phyloP scores from a whole-genome alignment of 2,797 vertebrate genomes.

The Etheostoma perlongum region DNA sequence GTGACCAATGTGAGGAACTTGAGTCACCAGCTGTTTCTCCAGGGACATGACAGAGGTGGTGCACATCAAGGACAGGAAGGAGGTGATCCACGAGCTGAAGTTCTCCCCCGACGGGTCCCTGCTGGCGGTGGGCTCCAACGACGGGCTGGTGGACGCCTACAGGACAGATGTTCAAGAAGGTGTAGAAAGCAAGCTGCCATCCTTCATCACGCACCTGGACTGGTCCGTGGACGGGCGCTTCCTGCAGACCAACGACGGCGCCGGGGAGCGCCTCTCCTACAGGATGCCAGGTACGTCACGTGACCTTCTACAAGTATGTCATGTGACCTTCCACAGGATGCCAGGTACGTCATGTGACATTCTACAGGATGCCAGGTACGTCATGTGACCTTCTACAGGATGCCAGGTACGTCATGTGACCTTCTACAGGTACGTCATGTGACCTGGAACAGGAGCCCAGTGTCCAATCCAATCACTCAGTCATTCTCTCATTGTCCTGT shows the following conservation, averaged over 20 bases:
- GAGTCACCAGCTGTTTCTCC: not conserved
- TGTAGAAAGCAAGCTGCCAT: no score
- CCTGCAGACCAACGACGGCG: constrained; percentile 94
- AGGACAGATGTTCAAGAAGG: no score
- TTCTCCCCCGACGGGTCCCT: constrained; percentile 95
- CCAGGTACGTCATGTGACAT: no score
- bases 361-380: no score
- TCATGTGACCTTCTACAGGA: no score
- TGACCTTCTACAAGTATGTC: no score
- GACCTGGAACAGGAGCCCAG: no score
- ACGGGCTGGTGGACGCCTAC: constrained; percentile 93
- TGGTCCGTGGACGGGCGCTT: constrained; percentile 97
- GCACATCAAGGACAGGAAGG: constrained; percentile 97
- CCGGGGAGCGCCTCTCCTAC: constrained; percentile 93
- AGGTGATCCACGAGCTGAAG: constrained; percentile 97
- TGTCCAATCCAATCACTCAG: no score
- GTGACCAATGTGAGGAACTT: not conserved
- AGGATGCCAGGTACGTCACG: constrained; percentile 86
- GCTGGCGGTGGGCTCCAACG: constrained; percentile 95
- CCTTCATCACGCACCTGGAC: constrained; percentile 97
- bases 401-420: no score
- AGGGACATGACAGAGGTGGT: constrained; percentile 99
- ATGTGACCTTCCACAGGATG: no score
- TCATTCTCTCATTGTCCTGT: no score
- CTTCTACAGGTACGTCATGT: constrained; percentile 81